Conservation (phyloP, 1,140 invertebrate genomes). For the Drosophila dunni region DNA sequence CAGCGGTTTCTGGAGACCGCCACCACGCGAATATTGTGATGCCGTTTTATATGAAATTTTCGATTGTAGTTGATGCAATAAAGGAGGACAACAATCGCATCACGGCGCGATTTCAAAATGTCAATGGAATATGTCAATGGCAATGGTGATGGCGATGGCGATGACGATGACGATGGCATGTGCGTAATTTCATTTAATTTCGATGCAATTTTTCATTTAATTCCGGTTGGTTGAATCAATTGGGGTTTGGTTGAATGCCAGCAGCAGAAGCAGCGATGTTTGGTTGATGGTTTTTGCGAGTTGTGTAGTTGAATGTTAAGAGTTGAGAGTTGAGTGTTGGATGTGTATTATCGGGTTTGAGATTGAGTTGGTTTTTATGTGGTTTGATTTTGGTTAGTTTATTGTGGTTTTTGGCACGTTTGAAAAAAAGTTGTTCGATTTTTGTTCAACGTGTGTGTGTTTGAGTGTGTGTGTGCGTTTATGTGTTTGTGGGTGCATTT, state of each 20-base stretch:
- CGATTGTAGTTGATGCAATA: slow-evolving; percentile 65
- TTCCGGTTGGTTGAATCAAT: slow-evolving; percentile 63
- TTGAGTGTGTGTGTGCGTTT: slow-evolving; percentile 20
- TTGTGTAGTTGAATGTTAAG: slow-evolving; percentile 29
- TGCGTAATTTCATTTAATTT: slow-evolving; percentile 81
- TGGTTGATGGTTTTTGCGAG: slow-evolving; percentile 55
- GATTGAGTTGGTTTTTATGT: slow-evolving; percentile 62
- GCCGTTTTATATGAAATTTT: slow-evolving; percentile 78
- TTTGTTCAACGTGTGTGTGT: slow-evolving; percentile 42
- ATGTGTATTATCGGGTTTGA: slow-evolving; percentile 33
- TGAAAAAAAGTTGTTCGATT: slow-evolving; percentile 77
- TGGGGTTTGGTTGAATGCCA: slow-evolving; percentile 55
- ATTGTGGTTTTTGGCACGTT: slow-evolving; percentile 64
- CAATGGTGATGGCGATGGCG: slow-evolving; percentile 37
- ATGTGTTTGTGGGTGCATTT: slow-evolving; percentile 1
- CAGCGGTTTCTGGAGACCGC: slow-evolving; percentile 91
- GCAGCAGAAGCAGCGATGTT: slow-evolving; percentile 62
- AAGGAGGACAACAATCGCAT: slow-evolving; percentile 38
- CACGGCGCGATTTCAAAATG: slow-evolving; percentile 26
- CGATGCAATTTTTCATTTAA: slow-evolving; percentile 77
- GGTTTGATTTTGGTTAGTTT: slow-evolving; percentile 62
- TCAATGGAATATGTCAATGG: slow-evolving; percentile 30
- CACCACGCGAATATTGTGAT: slow-evolving; percentile 74
- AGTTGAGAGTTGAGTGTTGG: slow-evolving; percentile 31
- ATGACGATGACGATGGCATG: slow-evolving; percentile 58